Evolutionary conservation across 2,113 vertebrate genomes (phyloP), one percentile per base, ranked within the genome.

Genomic region (Charina bottae): DNA sequence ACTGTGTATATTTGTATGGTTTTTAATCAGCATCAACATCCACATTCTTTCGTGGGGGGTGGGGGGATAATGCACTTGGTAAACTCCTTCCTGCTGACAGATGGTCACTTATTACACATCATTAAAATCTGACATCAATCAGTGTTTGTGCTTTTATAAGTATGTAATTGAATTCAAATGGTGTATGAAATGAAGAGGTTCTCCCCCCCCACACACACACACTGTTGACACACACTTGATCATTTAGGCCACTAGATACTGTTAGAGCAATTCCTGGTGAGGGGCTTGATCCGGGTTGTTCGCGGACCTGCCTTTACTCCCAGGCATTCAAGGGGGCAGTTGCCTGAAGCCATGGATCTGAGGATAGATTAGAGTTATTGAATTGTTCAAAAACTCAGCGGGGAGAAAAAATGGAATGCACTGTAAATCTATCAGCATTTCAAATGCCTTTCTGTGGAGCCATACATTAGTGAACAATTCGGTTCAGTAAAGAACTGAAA

Each of bases 31-130:
- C 89, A 91, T 95, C 95, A 94, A 84, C 95, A 96, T 97, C 96
- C 96, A 94, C 88, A 42, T 93, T 97, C 97, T 97, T 97, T 49
- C 7, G 42, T 28, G 95, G 96, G 60, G 87, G 96, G 93, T 83
- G 95, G 93, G 94, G 93, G 90, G 42, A 92, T 96, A 95, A 94
- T 93, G 90, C 91, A 90, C 78, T 92, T 93, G 72, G 93, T 97
- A 95, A 95, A 94, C 94, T 95, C 97, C 93, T 96, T 97, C 94
- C 97, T 97, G 91, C 95, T 96, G 96, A 97, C 98, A 98, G 98
- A 98, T 98, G 98, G 98, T 97, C 97, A 97, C 97, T 98, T 98
- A 98, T 97, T 98, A 98, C 96, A 96, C 95, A 95, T 97, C 97
- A 98, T 98, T 98, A 98, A 98, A 97, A 97, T 96, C 97, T 95